Conservation (phyloP, 37 sponge, comb jelly and placozoan genomes). For the Spongilla lacustris region DNA sequence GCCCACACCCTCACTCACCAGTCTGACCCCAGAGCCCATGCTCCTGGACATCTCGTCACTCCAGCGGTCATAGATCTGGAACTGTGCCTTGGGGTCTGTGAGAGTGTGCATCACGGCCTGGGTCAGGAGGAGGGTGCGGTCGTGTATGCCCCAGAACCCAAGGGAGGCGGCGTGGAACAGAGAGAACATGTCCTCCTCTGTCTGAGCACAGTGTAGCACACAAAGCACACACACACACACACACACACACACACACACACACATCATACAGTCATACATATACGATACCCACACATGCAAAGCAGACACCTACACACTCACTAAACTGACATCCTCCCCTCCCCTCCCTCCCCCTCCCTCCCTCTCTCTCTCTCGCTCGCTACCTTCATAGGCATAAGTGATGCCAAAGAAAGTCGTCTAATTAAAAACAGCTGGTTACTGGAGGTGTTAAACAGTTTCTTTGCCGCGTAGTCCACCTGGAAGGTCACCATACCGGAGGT, state of each 20-base stretch:
- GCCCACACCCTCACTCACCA: neutral
- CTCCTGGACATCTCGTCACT: constrained; percentile 6
- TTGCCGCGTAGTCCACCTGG: constrained; percentile 19
- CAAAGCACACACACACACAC: no score
- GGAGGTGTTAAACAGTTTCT: neutral
- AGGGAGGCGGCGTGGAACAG: constrained; percentile 74
- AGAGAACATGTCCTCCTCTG: constrained; percentile 50
- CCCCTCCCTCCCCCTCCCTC: no score
- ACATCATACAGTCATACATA: neutral
- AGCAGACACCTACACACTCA: constrained; percentile 5
- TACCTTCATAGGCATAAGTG: constrained; percentile 73
- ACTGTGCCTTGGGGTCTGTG: constrained; percentile 58
- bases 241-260: no score
- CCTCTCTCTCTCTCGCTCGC: no score
- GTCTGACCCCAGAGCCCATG: neutral
- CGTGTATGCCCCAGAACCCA: constrained; percentile 77
- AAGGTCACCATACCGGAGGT: neutral
- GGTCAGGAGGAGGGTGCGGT: constrained; percentile 49
- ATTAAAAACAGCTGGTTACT: constrained; percentile 22
- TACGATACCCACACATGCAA: neutral
- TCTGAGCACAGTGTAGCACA: no score
- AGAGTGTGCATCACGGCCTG: constrained; percentile 52
- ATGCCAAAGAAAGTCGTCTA: constrained; percentile 55
- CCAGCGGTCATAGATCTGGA: constrained; percentile 55
- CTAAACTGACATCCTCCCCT: no score